Base-by-base conservation (phyloP, 2,888 invertebrate species). In the Neoascia interrupta region DNA sequence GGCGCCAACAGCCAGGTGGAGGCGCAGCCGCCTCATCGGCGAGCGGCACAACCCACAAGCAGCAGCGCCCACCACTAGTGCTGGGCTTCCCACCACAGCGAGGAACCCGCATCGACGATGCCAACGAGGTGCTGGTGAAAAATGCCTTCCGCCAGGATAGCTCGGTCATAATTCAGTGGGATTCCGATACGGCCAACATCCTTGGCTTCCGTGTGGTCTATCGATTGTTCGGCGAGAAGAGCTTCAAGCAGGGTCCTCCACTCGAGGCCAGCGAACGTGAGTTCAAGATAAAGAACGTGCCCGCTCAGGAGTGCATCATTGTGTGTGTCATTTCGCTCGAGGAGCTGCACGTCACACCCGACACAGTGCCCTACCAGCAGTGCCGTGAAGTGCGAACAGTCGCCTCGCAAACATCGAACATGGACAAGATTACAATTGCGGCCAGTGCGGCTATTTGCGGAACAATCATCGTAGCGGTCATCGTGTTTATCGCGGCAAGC, bases 391-490 rank as follows among this genome's bases (percentile, higher is more conserved):
- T 97, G 64, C 93, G 96, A 80, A 96, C 96, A 1, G 94, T 94
- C 47, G 92, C 94, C 47, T 93, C 95, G 13, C 93, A 94, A 45
- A 93, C 95, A 56, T 94, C 95, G 63, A 95, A 96, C 89, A 96
- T 97, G 95, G 97, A 97, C 90, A 97, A 96, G 89, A 96, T 97
- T 85, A 97, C 97, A 56, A 97, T 97, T 85, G 96, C 95, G 18
- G 96, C 96, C 2, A 96, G 96, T 85, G 96, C 96, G 15, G 96
- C 96, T 66, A 97, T 97, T 85, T 97, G 97, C 88, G 96, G 95
- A 37, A 96, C 96, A 37, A 96, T 97, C 83, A 94, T 97, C 70
- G 93, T 96, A 43, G 97, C 96, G 0, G 96, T 97, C 66, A 93
- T 97, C 82, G 93, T 97, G 82, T 96, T 97, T 88, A 94, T 97